Evolutionary conservation across 1,140 invertebrate genomes (phyloP).

Genomic region (Polypedilum pembai): DNA sequence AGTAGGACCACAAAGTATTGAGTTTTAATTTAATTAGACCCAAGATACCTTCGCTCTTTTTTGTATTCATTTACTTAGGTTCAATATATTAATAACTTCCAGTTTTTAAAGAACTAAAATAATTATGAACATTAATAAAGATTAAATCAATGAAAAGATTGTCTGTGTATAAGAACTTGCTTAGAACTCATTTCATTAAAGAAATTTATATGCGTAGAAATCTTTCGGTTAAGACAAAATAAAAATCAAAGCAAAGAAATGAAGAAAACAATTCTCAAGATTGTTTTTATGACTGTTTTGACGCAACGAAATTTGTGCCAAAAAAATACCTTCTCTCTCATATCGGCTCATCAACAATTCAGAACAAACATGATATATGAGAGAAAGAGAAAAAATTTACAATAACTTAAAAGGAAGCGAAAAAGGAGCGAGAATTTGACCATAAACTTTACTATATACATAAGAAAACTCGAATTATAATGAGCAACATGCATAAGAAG

Average conservation of each 20-base stretch:
- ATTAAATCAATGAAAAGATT: background rate
- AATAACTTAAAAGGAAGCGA: background rate
- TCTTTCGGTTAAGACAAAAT: background rate
- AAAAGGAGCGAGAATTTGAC: background rate
- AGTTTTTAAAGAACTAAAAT: background rate
- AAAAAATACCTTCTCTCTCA: constrained; percentile 7
- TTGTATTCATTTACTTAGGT: too few relatives aligned
- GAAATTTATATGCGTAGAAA: too few relatives aligned
- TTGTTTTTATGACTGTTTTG: constrained; percentile 1
- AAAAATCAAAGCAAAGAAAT: background rate
- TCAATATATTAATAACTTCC: background rate
- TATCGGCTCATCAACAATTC: constrained; percentile 11
- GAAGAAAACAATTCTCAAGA: background rate
- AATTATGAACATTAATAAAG: constrained; percentile 8
- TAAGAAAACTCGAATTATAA: background rate
- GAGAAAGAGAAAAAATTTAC: background rate
- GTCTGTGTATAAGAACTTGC: background rate
- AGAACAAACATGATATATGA: background rate
- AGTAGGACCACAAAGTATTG: too few relatives aligned
- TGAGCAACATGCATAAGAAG: background rate
- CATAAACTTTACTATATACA: background rate
- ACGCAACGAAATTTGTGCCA: background rate
- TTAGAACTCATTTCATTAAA: background rate
- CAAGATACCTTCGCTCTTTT: too few relatives aligned
- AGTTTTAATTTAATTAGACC: too few relatives aligned